Conservation (phyloP, 2,113 vertebrate genomes). For the Carettochelys insculpta region DNA sequence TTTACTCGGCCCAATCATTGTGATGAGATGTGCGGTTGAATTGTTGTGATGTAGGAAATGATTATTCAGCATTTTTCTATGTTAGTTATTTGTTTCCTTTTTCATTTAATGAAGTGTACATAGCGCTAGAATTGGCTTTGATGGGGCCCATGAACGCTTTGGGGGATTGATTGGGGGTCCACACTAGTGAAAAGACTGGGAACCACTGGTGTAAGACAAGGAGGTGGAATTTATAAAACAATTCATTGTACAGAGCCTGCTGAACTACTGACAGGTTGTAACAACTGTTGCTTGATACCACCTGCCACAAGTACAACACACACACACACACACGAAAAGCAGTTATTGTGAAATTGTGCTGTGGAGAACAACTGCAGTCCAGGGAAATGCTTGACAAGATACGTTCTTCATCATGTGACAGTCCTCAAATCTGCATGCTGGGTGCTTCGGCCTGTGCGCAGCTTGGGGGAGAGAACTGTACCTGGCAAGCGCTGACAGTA, state of each 20-base stretch:
- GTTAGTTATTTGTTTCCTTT: no score
- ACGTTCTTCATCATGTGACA: not conserved
- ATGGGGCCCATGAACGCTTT: no score
- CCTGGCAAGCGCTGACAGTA: not conserved
- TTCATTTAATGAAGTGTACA: no score
- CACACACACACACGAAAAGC: not conserved
- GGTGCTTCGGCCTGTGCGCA: conserved; percentile 21
- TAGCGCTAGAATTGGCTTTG: no score
- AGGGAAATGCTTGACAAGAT: not conserved
- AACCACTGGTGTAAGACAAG: no score
- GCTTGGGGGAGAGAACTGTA: not conserved
- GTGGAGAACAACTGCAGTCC: not conserved
- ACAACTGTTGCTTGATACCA: conserved; percentile 55
- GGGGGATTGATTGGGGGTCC: no score
- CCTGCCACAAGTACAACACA: conserved; percentile 51
- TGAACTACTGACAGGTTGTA: conserved; percentile 38
- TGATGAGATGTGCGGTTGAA: no score
- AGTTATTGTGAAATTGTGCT: not conserved
- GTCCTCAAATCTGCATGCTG: not conserved
- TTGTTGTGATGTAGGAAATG: no score
- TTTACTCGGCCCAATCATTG: no score
- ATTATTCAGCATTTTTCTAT: no score
- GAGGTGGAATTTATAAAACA: conserved; percentile 60
- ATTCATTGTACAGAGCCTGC: not conserved
- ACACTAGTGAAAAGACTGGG: no score